phyloP scores from a whole-genome alignment of 2,113 vertebrate genomes.

The Leuciscus idus region DNA sequence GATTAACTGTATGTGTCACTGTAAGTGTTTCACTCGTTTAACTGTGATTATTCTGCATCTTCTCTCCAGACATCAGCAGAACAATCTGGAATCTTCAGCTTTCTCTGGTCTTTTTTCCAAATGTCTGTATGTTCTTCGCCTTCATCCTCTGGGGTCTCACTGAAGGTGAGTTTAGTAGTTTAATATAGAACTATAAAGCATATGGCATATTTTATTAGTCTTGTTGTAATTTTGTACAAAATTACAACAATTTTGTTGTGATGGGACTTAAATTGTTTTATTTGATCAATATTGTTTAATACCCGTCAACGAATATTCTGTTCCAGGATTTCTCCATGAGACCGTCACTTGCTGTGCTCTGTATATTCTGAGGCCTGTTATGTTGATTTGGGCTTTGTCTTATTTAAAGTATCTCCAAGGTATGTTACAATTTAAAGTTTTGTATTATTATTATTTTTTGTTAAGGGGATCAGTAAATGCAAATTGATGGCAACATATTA shows the following conservation, averaged over 20 bases:
- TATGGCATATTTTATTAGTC: neutral
- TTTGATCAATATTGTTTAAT: too few relatives aligned
- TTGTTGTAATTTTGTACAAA: too few relatives aligned
- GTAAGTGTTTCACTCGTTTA: neutral
- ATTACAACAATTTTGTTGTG: too few relatives aligned
- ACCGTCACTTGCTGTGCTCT: neutral
- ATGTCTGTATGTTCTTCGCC: slow-evolving; percentile 6
- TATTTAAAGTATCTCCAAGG: slow-evolving; percentile 20
- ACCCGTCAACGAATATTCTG: neutral
- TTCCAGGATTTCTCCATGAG: slow-evolving; percentile 18
- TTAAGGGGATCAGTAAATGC: too few relatives aligned
- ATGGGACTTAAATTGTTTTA: neutral
- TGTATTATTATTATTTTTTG: too few relatives aligned
- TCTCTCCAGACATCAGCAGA: neutral
- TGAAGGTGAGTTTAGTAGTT: neutral
- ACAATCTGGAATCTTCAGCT: neutral
- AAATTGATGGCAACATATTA: too few relatives aligned
- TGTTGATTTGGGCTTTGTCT: neutral
- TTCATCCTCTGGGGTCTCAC: slow-evolving; percentile 3
- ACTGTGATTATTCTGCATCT: neutral
- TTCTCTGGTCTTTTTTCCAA: slow-evolving; percentile 19
- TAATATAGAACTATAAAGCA: neutral
- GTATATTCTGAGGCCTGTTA: neutral
- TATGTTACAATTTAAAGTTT: neutral
- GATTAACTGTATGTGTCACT: neutral